Evolutionary conservation across 2,888 invertebrate species (phyloP).

Genomic region (Dolichomitus sp.): DNA sequence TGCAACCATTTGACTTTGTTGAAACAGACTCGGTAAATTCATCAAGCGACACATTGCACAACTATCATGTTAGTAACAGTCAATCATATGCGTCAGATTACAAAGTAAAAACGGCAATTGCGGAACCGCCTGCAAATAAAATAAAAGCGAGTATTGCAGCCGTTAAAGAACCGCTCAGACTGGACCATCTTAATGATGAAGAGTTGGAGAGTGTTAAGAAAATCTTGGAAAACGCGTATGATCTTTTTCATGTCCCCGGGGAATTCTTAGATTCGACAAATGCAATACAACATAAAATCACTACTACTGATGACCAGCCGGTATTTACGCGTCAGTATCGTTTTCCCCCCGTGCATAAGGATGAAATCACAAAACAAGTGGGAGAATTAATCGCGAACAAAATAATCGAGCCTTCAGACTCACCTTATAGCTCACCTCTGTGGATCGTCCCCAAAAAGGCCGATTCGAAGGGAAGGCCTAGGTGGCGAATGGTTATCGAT

Average conservation of each 20-base stretch:
- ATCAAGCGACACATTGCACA: neutral
- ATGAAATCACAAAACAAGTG: constrained; percentile 47
- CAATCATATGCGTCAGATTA: too few relatives aligned
- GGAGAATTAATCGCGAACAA: constrained; percentile 9
- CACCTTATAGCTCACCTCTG: constrained; percentile 39
- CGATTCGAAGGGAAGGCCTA: too few relatives aligned
- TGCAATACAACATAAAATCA: constrained; percentile 9
- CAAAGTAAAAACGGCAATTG: neutral
- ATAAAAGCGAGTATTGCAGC: too few relatives aligned
- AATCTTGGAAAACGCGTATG: neutral
- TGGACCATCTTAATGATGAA: constrained; percentile 2
- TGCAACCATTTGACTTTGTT: neutral
- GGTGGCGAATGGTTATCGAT: constrained; percentile 48
- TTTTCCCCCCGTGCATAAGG: neutral
- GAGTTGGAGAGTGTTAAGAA: neutral
- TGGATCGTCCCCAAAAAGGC: constrained; percentile 1
- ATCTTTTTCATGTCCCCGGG: too few relatives aligned
- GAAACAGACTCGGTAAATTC: too few relatives aligned
- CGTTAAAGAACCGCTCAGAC: neutral
- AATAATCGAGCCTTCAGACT: constrained; percentile 35
- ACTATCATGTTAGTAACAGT: too few relatives aligned
- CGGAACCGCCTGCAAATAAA: neutral
- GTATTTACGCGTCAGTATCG: constrained; percentile 36
- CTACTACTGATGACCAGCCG: constrained; percentile 27
- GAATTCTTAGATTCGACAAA: neutral